These are phyloP conservation scores for Heterohyrax brucei DNA, from an alignment of 2,797 vertebrate genomes.

Conservation along the genomic window DNA sequence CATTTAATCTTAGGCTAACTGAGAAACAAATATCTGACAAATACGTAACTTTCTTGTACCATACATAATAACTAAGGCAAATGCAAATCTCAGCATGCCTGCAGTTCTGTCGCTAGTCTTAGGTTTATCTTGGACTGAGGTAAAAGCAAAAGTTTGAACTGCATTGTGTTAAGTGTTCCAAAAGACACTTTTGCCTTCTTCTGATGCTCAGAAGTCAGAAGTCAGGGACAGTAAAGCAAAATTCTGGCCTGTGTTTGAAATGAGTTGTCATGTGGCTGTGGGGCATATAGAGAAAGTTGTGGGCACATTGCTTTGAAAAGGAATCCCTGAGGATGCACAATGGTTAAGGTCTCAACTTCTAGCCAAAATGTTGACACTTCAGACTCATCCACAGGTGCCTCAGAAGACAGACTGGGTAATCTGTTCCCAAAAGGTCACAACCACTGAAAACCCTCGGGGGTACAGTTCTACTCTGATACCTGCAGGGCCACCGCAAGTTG, in stretches of 20 bases:
- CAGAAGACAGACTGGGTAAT: background rate
- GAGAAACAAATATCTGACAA: background rate
- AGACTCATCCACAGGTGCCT: background rate
- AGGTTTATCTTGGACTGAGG: conserved; percentile 2
- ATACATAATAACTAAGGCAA: background rate
- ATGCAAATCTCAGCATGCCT: background rate
- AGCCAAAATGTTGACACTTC: background rate
- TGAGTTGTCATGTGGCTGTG: background rate
- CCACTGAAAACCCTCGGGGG: background rate
- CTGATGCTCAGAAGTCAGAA: background rate
- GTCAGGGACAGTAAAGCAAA: background rate
- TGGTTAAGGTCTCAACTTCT: background rate
- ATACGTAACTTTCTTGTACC: background rate
- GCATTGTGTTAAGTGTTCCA: background rate
- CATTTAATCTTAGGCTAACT: background rate
- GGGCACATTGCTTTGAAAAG: background rate
- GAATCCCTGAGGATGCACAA: background rate
- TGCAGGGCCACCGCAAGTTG: background rate
- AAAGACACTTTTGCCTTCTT: background rate
- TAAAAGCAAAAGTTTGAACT: conserved; percentile 47
- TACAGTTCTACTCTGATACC: background rate
- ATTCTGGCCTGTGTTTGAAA: conserved; percentile 6
- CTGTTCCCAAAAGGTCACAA: background rate
- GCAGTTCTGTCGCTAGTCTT: background rate
- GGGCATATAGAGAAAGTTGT: background rate